phyloP scores from a whole-genome alignment of 2,797 vertebrate species.

The Poeciliopsis gracilis region DNA sequence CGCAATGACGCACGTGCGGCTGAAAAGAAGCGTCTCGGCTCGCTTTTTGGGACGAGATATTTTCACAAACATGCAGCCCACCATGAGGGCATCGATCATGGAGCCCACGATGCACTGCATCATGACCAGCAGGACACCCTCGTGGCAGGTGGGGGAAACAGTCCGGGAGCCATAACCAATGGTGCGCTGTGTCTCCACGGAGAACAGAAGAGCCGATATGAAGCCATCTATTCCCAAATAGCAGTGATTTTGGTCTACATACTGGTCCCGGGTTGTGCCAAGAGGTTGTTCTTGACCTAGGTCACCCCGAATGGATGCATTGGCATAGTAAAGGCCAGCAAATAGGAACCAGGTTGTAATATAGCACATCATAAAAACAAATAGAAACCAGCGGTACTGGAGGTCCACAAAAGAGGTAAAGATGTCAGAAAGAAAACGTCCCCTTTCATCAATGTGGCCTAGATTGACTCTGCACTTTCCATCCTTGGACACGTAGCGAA shows the following conservation, averaged over 20 bases:
- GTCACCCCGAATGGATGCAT: conserved; percentile 38
- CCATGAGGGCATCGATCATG: conserved; percentile 57
- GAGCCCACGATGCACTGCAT: conserved; percentile 49
- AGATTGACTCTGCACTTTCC: conserved; percentile 55
- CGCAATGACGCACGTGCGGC: conserved; percentile 39
- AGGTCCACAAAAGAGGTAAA: conserved; percentile 48
- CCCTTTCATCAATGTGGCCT: conserved; percentile 51
- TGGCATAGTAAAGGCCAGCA: conserved; percentile 45
- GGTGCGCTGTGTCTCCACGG: conserved; percentile 51
- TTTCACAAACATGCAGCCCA: conserved; percentile 59
- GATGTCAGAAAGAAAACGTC: conserved; percentile 55
- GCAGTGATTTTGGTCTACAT: conserved; percentile 8
- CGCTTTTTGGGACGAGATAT: conserved; percentile 51
- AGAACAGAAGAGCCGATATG: conserved; percentile 50
- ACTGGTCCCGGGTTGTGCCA: background rate
- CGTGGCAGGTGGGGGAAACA: conserved; percentile 33
- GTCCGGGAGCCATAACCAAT: conserved; percentile 53
- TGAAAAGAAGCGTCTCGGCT: conserved; percentile 50
- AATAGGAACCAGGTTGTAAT: conserved; percentile 51
- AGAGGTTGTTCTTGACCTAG: conserved; percentile 2
- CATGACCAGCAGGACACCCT: conserved; percentile 51
- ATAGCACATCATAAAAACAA: conserved; percentile 57
- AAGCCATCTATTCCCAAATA: conserved; percentile 46
- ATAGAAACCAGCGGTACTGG: conserved; percentile 49
- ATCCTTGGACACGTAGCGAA: conserved; percentile 55